These are phyloP conservation scores for Lepisosteus oculatus DNA, from an alignment of 2,113 vertebrate genomes.

Conservation along the genomic window DNA sequence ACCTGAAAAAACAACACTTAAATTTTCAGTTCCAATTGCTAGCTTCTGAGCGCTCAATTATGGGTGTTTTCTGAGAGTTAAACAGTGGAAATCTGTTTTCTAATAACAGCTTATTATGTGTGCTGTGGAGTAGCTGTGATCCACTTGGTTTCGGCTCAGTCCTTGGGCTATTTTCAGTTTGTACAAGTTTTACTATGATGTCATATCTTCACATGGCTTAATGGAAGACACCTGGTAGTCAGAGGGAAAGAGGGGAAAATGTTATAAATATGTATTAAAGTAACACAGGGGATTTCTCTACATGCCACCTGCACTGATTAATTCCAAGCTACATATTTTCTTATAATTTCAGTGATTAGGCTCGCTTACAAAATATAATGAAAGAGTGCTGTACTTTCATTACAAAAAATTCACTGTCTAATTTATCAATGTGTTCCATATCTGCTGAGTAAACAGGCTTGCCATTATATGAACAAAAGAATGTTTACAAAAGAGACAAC, in stretches of 20 bases:
- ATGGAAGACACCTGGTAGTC: not conserved
- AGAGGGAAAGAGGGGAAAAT: not conserved
- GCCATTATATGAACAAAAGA: no score
- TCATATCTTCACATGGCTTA: not conserved
- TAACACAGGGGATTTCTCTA: not conserved
- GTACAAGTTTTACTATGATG: not conserved
- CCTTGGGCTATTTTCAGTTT: not conserved
- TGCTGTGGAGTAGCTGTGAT: not conserved
- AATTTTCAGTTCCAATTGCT: constrained; percentile 50
- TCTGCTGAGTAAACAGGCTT: no score
- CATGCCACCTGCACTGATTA: not conserved
- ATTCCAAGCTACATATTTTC: no score
- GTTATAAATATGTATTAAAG: not conserved
- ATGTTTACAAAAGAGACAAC: no score
- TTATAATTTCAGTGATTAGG: no score
- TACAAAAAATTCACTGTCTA: no score
- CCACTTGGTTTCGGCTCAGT: not conserved
- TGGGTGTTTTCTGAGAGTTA: constrained; percentile 53
- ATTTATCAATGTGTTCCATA: no score
- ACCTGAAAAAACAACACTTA: constrained; percentile 68
- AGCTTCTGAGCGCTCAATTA: constrained; percentile 57
- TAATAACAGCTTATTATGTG: not conserved
- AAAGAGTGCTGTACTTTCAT: no score
- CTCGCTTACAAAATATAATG: no score
- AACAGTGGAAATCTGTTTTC: constrained; percentile 27